These are phyloP conservation scores for Globodera ellingtonae DNA, from an alignment of 1,140 invertebrate species.

Conservation along the genomic window DNA sequence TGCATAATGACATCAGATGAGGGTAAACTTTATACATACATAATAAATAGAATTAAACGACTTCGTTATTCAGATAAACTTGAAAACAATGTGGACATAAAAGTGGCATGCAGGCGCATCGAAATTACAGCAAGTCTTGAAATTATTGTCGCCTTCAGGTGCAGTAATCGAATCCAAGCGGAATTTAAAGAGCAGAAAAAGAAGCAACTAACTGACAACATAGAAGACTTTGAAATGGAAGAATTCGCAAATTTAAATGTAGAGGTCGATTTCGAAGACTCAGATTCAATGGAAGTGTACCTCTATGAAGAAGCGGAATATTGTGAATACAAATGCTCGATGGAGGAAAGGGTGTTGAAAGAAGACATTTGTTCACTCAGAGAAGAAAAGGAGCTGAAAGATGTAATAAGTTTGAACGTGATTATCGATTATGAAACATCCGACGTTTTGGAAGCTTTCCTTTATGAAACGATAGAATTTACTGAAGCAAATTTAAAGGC, in stretches of 20 bases:
- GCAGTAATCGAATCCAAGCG: neutral
- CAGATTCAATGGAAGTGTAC: slow-evolving; percentile 12
- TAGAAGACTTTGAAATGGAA: neutral
- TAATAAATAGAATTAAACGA: neutral
- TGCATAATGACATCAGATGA: neutral
- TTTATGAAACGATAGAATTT: slow-evolving; percentile 19
- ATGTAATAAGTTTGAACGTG: neutral
- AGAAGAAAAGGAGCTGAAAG: neutral
- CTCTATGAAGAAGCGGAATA: slow-evolving; percentile 9
- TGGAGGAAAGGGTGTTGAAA: neutral
- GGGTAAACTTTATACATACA: neutral
- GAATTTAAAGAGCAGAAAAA: neutral
- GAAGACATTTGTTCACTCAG: neutral
- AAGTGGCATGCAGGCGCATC: slow-evolving; percentile 3
- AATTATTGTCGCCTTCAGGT: neutral
- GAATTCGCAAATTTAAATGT: slow-evolving; percentile 6
- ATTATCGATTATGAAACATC: slow-evolving; percentile 3
- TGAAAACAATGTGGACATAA: slow-evolving; percentile 10
- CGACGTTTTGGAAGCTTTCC: slow-evolving; percentile 5
- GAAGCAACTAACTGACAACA: neutral
- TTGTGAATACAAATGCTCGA: neutral
- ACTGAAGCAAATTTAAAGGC: neutral
- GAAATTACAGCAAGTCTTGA: slow-evolving; percentile 8
- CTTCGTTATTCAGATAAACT: neutral
- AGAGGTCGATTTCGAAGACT: slow-evolving; percentile 18